These are phyloP conservation scores for Mellilla xanthometata DNA, from an alignment of 2,888 invertebrate genomes.

Conservation along the genomic window DNA sequence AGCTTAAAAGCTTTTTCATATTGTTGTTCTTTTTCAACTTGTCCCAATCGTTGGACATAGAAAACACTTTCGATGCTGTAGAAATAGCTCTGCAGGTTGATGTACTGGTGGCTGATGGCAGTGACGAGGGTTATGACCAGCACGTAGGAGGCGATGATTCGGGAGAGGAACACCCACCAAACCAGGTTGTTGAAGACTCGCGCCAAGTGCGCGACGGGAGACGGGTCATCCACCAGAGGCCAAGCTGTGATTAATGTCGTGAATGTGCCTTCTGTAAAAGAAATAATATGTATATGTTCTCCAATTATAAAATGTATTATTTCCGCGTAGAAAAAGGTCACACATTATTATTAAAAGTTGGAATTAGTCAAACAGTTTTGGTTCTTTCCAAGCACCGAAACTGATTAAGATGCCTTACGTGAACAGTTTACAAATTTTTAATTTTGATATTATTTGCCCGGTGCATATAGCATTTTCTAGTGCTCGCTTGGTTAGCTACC, in stretches of 20 bases:
- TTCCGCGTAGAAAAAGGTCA: too few species aligned
- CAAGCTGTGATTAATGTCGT: conserved; percentile 44
- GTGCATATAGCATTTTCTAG: too few species aligned
- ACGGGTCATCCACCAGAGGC: conserved; percentile 42
- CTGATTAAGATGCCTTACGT: too few species aligned
- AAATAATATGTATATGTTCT: too few species aligned
- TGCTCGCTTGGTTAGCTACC: too few species aligned
- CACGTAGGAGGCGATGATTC: conserved; percentile 32
- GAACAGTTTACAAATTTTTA: too few species aligned
- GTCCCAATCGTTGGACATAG: conserved; percentile 29
- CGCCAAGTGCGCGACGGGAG: conserved; percentile 29
- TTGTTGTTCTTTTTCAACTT: conserved; percentile 42
- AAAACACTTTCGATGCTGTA: conserved; percentile 44
- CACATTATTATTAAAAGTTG: too few species aligned
- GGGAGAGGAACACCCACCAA: conserved; percentile 40
- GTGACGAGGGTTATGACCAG: conserved; percentile 38
- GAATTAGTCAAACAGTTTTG: too few species aligned
- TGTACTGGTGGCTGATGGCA: conserved; percentile 47
- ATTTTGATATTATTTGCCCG: too few species aligned
- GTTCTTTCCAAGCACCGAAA: too few species aligned
- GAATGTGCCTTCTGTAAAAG: conserved; percentile 42
- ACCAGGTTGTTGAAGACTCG: conserved; percentile 34
- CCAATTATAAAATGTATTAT: too few species aligned
- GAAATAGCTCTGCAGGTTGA: conserved; percentile 54
- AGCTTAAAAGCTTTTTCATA: conserved; percentile 47